Base-by-base conservation (phyloP, 37 sponge, comb jelly and placozoan genomes). In the Hexactinellida sp. region DNA sequence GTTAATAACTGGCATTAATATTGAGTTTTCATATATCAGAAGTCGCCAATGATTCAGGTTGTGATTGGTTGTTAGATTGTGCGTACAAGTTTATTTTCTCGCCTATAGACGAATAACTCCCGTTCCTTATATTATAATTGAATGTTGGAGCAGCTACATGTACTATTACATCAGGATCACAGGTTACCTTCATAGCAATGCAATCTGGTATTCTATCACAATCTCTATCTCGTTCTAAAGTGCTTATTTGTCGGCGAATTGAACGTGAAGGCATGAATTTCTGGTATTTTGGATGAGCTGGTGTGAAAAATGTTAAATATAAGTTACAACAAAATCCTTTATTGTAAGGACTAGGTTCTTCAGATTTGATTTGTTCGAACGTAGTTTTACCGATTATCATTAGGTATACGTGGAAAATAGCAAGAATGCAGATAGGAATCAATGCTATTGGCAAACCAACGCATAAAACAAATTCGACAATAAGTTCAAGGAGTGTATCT, bases 241-340 rank as follows among this genome's bases (percentile, higher is more conserved):
- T 63, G 3, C 19, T n/a, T 63, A 63, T 63, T 28, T 63, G 76
- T 7, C 13, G 3, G 28, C 76, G 76, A 28, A 63, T 23, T 32
- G 76, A 21, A 10, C 76, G 76, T 23, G 76, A 63, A n/a, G 76
- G 76, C 76, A 21, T 23, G 76, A 63, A 63, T 63, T 63, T 63
- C 76, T 63, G 76, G 30, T 63, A 63, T 63, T 63, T 63, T 7
- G 76, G 76, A 28, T 63, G 76, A 10, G 76, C 30, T 25, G 76
- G 76, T 63, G 76, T 63, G 76, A 63, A 63, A 63, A 63, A 63
- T 25, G 76, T 63, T 10, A 63, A 23, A n/a, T 63, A 63, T 63
- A 63, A 28, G 30, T 63, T 63, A n/a, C 76, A 63, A 28, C 3
- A 10, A 63, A 63, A 63, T n/a, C 76, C 76, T 25, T n/a, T 10